Conservation (phyloP, 2,888 invertebrate genomes). For the Orthosia incerta region DNA sequence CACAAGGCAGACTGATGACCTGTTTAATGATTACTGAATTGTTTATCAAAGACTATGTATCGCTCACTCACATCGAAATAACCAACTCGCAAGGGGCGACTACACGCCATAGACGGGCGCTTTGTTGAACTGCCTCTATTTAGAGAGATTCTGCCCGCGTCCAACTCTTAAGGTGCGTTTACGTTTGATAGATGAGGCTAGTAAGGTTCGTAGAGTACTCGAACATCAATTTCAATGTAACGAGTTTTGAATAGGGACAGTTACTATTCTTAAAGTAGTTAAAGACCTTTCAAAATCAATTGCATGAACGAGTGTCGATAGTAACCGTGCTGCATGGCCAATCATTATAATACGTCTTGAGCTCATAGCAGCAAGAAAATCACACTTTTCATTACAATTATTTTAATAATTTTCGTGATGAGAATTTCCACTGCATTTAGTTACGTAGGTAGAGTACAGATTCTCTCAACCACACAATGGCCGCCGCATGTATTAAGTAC, state of each 20-base stretch:
- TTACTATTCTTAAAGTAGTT: not conserved
- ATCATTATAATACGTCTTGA: too few species aligned
- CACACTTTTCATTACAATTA: too few species aligned
- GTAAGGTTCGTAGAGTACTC: not conserved
- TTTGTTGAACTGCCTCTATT: constrained; percentile 38
- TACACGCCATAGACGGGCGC: constrained; percentile 21
- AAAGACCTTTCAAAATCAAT: not conserved
- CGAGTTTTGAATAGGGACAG: too few species aligned
- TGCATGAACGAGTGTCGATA: too few species aligned
- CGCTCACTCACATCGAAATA: constrained; percentile 22
- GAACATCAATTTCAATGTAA: constrained; percentile 1
- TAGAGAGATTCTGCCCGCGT: constrained; percentile 28
- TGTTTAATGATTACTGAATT: not conserved
- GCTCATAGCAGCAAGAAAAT: too few species aligned
- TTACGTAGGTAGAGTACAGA: not conserved
- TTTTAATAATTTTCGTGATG: too few species aligned
- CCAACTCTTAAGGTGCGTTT: constrained; percentile 23
- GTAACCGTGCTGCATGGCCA: too few species aligned
- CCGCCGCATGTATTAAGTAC: not conserved
- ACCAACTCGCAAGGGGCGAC: constrained; percentile 34
- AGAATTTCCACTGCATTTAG: too few species aligned
- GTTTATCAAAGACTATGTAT: not conserved
- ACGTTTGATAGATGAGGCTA: not conserved
- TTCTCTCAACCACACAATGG: not conserved
- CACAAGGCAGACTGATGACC: too few species aligned